A percentile compares a stretch with the other conserved stretches of the same genome.
Conservation (phyloP, 1,140 invertebrate genomes). For the Drosophila athabasca region DNA sequence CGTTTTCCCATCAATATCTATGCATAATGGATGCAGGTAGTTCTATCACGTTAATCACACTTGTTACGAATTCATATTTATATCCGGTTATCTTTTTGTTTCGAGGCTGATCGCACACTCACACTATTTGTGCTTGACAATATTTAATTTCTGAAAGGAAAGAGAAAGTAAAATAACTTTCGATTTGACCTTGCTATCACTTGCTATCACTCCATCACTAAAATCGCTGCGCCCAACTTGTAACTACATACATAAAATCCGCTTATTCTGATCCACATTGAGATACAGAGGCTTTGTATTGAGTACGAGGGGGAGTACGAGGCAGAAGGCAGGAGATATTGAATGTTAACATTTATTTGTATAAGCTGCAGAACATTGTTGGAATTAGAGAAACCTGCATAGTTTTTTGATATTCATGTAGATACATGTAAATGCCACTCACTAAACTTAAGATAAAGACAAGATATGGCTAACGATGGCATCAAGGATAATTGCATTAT, state of each 20-base stretch:
- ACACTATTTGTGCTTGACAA: constrained; percentile 69
- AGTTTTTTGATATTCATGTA: constrained; percentile 70
- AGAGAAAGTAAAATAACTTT: constrained; percentile 8
- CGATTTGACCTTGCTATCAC: constrained; percentile 1
- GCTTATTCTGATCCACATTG: constrained; percentile 47
- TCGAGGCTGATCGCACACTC: constrained; percentile 26
- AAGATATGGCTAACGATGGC: constrained; percentile 34
- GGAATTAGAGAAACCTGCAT: constrained; percentile 57
- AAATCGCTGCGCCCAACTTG: constrained; percentile 39
- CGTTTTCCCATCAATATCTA: constrained; percentile 6
- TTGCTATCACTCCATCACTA: constrained; percentile 20
- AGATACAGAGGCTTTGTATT: constrained; percentile 48
- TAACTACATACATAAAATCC: constrained; percentile 33
- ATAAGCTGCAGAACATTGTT: constrained; percentile 60
- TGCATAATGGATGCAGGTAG: constrained; percentile 34
- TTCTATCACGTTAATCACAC: constrained; percentile 3
- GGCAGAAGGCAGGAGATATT: constrained; percentile 50
- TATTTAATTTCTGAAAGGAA: constrained; percentile 65
- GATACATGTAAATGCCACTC: constrained; percentile 65
- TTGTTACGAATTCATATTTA: neutral
- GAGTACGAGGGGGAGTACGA: constrained; percentile 7
- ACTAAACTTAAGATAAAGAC: constrained; percentile 44
- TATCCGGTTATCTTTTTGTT: constrained; percentile 1
- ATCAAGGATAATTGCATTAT: constrained; percentile 56
- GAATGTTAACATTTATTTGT: constrained; percentile 72